These are phyloP conservation scores for Pomatostomus ruficeps DNA, from an alignment of 2,113 vertebrate genomes.

Conservation along the genomic window DNA sequence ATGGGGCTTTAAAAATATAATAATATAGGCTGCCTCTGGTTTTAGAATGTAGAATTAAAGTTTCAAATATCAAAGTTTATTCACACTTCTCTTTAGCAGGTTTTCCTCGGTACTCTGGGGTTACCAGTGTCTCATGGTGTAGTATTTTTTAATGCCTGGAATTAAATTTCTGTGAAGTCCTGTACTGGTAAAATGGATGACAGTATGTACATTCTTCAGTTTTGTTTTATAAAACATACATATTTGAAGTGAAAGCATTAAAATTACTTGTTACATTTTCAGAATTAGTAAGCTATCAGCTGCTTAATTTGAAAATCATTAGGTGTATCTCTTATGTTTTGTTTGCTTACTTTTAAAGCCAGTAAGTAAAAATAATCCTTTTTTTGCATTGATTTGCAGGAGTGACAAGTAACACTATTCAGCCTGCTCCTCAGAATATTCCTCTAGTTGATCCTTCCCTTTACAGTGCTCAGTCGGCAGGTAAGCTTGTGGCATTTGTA, in stretches of 20 bases:
- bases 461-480: conserved; percentile 76
- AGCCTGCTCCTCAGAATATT: conserved; percentile 78
- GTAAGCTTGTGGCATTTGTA: conserved; percentile 62
- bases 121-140: background rate
- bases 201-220: background rate
- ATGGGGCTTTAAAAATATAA: background rate
- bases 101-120: background rate
- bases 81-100: background rate
- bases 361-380: background rate
- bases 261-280: background rate
- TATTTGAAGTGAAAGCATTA: background rate
- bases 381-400: conserved; percentile 59
- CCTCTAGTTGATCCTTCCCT: conserved; percentile 80
- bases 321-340: background rate
- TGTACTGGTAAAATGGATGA: background rate
- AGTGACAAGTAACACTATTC: conserved; percentile 77
- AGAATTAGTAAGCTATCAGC: background rate
- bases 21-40: background rate
- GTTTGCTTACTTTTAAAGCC: background rate
- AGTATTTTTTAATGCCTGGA: background rate
- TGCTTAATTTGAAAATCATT: background rate
- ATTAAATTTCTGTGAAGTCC: background rate
- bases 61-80: background rate
- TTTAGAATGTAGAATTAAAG: background rate
- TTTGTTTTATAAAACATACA: background rate